Evolutionary conservation across 2,113 vertebrate genomes (phyloP), one percentile per base, ranked within the genome.

Genomic region (Siniperca chuatsi): DNA sequence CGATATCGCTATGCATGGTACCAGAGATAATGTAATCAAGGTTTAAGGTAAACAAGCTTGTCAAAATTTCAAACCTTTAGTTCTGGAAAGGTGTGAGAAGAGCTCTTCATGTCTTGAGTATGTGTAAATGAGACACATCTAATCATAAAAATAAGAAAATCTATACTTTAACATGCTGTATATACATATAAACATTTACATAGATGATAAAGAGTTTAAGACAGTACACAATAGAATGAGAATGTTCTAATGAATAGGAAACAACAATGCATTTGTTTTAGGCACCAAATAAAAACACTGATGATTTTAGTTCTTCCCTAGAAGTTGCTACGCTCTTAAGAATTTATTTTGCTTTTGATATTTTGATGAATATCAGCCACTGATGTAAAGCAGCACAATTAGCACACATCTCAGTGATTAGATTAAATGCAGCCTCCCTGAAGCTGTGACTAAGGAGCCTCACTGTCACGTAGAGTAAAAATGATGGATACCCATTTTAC

Each of bases 331-430:
- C 25, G 50, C 52, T 74, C 37, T 29, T 70, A 65, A 68, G 25
- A 66, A 85, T 66, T 48, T 58, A 55, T 82, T 83, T 58, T 33
- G 12, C 6, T 62, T 83, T 66, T 71, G 8, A 60, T 86, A 64
- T 87, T 70, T 75, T 78, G 84, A 89, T 87, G 78, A 86, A 84
- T 75, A 83, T 90, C 83, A 74, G 42, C 58, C 55, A 81, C 50
- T 89, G 78, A 86, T 87, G 79, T 87, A 71, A 88, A 89, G 86
- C 75, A 82, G 81, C 68, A 71, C 81, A 87, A 92, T 93, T 93
- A 93, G 70, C 83, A 89, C 81, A 85, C 67, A 68, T 90, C 55
- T 77, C 75, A 88, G 86, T 79, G 72, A 92, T 92, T 87, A 87
- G 87, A 83, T 77, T 67, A 73, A 89, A 85, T 89, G 75, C 79